These are phyloP conservation scores for Neoarius graeffei DNA, from an alignment of 2,113 vertebrate genomes.

Conservation along the genomic window DNA sequence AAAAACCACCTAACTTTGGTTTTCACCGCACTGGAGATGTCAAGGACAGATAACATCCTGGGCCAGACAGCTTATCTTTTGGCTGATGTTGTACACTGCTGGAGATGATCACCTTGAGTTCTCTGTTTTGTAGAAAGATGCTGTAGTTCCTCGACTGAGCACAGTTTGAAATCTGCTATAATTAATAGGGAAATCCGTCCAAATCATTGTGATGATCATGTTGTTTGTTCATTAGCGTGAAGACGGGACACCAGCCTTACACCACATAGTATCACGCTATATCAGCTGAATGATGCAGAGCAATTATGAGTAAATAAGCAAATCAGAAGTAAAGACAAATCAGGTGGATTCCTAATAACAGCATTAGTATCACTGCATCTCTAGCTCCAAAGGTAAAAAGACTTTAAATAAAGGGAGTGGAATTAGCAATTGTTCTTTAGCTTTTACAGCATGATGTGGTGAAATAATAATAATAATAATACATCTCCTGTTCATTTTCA, in stretches of 20 bases:
- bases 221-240: neutral
- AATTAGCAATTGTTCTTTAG: neutral
- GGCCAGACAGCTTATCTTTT: neutral
- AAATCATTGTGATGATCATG: neutral
- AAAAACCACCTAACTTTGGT: no score
- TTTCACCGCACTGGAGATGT: neutral
- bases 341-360: neutral
- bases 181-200: neutral
- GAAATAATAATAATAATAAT: neutral
- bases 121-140: neutral
- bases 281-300: neutral
- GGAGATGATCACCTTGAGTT: neutral
- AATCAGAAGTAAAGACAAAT: no score
- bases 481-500: no score
- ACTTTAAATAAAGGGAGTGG: neutral
- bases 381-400: neutral
- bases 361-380: neutral
- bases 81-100: no score
- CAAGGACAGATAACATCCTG: neutral
- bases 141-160: neutral
- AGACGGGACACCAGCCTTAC: neutral
- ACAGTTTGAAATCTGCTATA: neutral
- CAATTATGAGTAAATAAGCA: neutral
- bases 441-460: neutral
- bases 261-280: neutral